phyloP scores from a whole-genome alignment of 1,140 invertebrate species.

The Heliconius himera region DNA sequence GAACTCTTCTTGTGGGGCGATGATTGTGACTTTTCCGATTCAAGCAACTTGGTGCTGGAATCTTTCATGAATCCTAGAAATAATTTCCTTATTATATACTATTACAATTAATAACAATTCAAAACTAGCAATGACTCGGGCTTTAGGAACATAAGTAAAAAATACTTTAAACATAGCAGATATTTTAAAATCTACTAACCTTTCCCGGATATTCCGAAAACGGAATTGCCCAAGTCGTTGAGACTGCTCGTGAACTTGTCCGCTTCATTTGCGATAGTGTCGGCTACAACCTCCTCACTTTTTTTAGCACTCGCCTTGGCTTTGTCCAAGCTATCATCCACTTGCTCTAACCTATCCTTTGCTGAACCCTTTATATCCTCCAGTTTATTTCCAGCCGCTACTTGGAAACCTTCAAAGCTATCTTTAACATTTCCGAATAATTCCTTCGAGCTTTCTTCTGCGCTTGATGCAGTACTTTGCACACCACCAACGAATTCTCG shows the following conservation, averaged over 20 bases:
- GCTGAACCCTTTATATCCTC: constrained; percentile 64
- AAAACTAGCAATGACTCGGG: not conserved
- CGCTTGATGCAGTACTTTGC: constrained; percentile 48
- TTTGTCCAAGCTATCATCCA: constrained; percentile 52
- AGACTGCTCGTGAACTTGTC: constrained; percentile 71
- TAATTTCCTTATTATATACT: constrained; percentile 8
- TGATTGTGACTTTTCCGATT: constrained; percentile 71
- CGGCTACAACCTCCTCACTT: constrained; percentile 50
- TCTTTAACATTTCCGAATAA: constrained; percentile 63
- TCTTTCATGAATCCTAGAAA: constrained; percentile 73
- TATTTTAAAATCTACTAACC: constrained; percentile 44
- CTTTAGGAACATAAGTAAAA: constrained; percentile 21
- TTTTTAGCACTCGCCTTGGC: constrained; percentile 47
- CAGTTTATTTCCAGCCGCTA: constrained; percentile 70
- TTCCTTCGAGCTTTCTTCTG: constrained; percentile 54
- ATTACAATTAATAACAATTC: constrained; percentile 3
- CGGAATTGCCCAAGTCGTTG: constrained; percentile 72
- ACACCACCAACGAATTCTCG: constrained; percentile 55
- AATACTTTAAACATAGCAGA: constrained; percentile 7
- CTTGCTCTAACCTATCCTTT: constrained; percentile 56
- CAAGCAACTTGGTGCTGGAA: constrained; percentile 72
- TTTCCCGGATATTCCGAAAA: constrained; percentile 72
- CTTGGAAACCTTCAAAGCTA: constrained; percentile 71
- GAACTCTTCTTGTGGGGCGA: constrained; percentile 76
- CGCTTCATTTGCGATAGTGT: constrained; percentile 53